These are phyloP conservation scores for Colinus virginianus DNA, from an alignment of 2,113 vertebrate species.

Conservation along the genomic window DNA sequence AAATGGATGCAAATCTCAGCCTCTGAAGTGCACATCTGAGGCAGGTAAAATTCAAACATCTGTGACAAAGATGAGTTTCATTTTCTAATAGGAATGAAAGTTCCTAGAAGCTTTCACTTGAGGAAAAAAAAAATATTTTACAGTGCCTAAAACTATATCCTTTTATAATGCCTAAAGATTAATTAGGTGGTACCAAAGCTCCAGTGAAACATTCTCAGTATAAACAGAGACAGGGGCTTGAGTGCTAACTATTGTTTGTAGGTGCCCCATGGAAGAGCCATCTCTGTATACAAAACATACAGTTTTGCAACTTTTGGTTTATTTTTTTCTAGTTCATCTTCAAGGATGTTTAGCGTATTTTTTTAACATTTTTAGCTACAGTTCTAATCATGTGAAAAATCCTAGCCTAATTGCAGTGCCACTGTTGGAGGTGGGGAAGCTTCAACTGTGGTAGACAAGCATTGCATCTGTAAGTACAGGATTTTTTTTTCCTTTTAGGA, in stretches of 20 bases:
- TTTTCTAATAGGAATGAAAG: background rate
- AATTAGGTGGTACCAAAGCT: background rate
- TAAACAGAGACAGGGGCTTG: background rate
- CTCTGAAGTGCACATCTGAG: background rate
- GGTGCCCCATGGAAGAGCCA: background rate
- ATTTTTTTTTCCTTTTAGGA: background rate
- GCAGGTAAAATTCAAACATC: background rate
- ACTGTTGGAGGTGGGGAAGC: background rate
- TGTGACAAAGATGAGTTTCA: background rate
- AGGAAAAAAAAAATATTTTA: background rate
- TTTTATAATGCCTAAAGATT: background rate
- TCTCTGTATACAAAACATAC: background rate
- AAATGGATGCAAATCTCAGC: background rate
- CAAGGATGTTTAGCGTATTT: background rate
- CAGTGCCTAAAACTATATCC: too few relatives aligned
- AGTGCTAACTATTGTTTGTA: background rate
- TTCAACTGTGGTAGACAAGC: background rate
- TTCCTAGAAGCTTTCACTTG: background rate
- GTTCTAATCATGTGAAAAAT: background rate
- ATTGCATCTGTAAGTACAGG: background rate
- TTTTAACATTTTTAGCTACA: background rate
- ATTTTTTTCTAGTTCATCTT: background rate
- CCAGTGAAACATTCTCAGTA: background rate
- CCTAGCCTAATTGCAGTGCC: background rate
- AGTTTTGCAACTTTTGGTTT: background rate